These are phyloP conservation scores for Arothron firmamentum DNA, from an alignment of 2,113 vertebrate genomes.

Conservation along the genomic window DNA sequence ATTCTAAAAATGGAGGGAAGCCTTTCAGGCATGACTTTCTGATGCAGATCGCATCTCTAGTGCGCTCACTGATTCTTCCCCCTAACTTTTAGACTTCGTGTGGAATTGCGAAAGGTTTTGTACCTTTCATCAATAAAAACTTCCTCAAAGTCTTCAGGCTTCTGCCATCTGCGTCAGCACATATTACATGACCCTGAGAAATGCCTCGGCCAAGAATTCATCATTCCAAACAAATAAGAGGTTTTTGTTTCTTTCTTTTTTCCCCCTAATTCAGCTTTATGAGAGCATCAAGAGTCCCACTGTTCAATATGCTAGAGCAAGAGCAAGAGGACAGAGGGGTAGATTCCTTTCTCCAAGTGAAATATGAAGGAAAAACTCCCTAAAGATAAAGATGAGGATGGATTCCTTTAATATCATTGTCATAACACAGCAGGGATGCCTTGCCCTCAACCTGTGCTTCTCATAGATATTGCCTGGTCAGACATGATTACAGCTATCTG, in stretches of 20 bases:
- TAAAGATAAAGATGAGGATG: constrained; percentile 43
- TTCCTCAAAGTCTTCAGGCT: background rate
- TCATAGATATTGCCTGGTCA: constrained; percentile 45
- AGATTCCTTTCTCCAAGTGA: constrained; percentile 2
- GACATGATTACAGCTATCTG: constrained; percentile 37
- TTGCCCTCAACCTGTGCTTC: constrained; percentile 17
- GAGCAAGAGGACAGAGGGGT: constrained; percentile 5
- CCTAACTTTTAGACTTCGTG: background rate
- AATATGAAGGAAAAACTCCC: constrained; percentile 35
- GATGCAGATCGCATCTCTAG: background rate
- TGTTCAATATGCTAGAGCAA: constrained; percentile 23
- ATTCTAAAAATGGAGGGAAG: constrained; percentile 6
- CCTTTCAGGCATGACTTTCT: background rate
- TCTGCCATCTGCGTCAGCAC: constrained; percentile 8
- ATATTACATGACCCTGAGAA: constrained; percentile 13
- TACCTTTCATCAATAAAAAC: constrained; percentile 6
- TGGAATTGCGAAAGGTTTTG: background rate
- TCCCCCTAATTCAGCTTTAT: constrained; percentile 7
- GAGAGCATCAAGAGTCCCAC: constrained; percentile 25
- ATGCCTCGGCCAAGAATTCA: background rate
- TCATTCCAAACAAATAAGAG: constrained; percentile 17
- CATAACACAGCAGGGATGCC: constrained; percentile 28
- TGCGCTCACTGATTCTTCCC: background rate
- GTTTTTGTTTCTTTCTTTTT: constrained; percentile 6
- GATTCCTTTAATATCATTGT: constrained; percentile 59